Conservation (phyloP, 1,140 invertebrate species). For the Ditylenchus dipsaci region DNA sequence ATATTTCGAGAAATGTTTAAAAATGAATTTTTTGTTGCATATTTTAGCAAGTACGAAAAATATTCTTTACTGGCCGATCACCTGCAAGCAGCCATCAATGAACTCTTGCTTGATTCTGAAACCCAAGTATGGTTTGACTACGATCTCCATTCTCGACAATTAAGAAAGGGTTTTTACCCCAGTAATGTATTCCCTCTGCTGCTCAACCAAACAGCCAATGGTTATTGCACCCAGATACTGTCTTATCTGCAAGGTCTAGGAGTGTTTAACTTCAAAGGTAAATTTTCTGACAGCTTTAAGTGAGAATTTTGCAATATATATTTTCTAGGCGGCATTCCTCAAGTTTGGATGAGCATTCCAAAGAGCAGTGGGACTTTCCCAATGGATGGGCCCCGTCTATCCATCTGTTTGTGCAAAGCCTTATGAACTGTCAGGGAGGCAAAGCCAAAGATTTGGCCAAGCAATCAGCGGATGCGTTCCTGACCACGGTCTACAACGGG, state of each 20-base stretch:
- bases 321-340: constrained; percentile 70
- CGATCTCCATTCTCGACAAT: constrained; percentile 65
- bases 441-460: constrained; percentile 30
- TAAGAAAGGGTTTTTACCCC: constrained; percentile 68
- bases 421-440: constrained; percentile 56
- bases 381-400: constrained; percentile 66
- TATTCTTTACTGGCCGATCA: constrained; percentile 9
- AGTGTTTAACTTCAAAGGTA: constrained; percentile 59
- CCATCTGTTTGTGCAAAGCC: constrained; percentile 60
- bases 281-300: constrained; percentile 10
- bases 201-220: constrained; percentile 64
- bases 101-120: constrained; percentile 69
- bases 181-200: constrained; percentile 79
- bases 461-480: constrained; percentile 64
- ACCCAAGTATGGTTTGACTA: constrained; percentile 81
- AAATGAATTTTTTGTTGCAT: background rate
- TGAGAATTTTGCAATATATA: constrained; percentile 13
- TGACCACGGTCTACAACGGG: constrained; percentile 74
- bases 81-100: constrained; percentile 17
- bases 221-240: constrained; percentile 64
- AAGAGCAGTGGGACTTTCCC: constrained; percentile 89
- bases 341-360: constrained; percentile 69
- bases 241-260: constrained; percentile 70
- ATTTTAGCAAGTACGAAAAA: constrained; percentile 65
- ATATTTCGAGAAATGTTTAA: background rate